Base-by-base conservation (phyloP, 35 echinoderm and acorn worm genomes). In the Anneissia japonica region DNA sequence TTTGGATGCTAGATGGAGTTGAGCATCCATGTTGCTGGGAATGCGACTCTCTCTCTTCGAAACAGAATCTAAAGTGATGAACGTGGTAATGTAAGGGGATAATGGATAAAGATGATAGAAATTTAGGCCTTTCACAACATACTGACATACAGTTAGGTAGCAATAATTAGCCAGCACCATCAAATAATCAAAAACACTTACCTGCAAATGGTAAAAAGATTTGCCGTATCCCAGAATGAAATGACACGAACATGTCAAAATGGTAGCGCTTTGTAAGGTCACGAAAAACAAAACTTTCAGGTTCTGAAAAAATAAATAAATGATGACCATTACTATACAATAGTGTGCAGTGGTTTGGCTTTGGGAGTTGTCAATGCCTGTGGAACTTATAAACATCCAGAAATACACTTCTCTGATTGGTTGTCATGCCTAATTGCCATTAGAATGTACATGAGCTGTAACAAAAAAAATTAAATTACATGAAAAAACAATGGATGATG, bases 171-270 rank as follows among this genome's bases (percentile, higher is more conserved):
- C 13, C 31, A 17, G 31, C 13, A 17, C 13, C 76, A 17, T 78
- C 32, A 23, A 13, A 23, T 12, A 78, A 81, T 56, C 13, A 6
- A 77, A 74, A 33, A 1, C 26, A 84, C 85, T 79, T 90, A 97
- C 95, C 95, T 90, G 95, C 91, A 91, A 91, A 97, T 17, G 95
- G 95, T 74, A 97, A 72, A 41, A 91, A 97, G 9, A 97, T 91
- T 83, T 97, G 95, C 31, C 89, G 75, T 56, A 97, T 87, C 4
- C 95, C 95, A 78, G 95, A 97, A 86, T 97, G 95, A 34, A 97
- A 88, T 11, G 95, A 97, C 23, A 97, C 78, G 73, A 97, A 97
- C 28, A 83, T 89, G 77, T 97, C 95, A 91, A 97, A 97, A 12
- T 74, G 74, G 46, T 93, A 81, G 6, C 29, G 86, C 35, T 79